Evolutionary conservation across 2,113 vertebrate genomes (phyloP).

Genomic region (Mirza zaza): DNA sequence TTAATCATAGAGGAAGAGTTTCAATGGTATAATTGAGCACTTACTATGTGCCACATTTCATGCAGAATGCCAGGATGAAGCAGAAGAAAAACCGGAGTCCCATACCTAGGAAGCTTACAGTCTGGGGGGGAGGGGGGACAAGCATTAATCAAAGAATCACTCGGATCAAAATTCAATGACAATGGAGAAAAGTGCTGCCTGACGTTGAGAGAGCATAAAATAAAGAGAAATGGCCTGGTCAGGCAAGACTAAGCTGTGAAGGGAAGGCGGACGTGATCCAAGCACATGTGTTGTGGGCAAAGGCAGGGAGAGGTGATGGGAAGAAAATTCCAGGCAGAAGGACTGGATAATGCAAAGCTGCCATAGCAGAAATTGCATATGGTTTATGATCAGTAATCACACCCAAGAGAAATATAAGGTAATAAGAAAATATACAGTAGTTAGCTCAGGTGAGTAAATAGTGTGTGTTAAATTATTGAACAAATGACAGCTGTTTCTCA

Average conservation of each 20-base stretch:
- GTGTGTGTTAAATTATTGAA: neutral
- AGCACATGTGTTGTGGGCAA: too few species aligned
- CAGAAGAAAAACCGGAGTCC: neutral
- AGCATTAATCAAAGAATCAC: conserved; percentile 3
- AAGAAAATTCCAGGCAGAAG: neutral
- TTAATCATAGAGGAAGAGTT: neutral
- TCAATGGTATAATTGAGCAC: neutral
- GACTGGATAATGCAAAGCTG: neutral
- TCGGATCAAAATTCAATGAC: neutral
- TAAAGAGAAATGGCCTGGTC: neutral
- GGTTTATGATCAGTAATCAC: conserved; percentile 9
- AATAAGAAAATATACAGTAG: neutral
- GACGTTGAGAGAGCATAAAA: neutral
- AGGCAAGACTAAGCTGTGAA: neutral
- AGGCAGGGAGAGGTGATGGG: neutral
- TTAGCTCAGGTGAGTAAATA: neutral
- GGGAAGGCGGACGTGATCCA: neutral
- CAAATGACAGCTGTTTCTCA: neutral
- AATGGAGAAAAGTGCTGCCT: neutral
- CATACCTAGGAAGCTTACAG: neutral
- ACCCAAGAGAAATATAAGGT: neutral
- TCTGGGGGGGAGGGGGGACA: neutral
- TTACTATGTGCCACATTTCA: neutral
- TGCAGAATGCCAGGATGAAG: neutral
- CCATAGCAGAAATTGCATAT: neutral